A percentile compares a stretch with the other conserved stretches of the same genome.
Evolutionary conservation across 2,797 vertebrate species (phyloP).

Genomic region (Halcyon badia): DNA sequence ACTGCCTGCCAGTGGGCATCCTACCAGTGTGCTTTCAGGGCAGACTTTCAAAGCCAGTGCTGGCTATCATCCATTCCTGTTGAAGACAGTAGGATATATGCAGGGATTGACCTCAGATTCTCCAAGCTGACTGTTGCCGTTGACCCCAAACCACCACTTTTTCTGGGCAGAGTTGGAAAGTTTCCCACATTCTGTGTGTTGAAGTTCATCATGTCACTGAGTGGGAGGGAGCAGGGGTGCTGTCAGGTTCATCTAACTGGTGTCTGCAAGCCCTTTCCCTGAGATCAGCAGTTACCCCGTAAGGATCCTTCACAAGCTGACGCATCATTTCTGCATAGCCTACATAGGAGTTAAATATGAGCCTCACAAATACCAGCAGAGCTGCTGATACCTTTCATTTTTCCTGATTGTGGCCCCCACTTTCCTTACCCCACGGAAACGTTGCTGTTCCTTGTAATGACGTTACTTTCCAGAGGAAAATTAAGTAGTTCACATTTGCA

Average conservation of each 20-base stretch:
- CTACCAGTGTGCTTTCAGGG: neutral
- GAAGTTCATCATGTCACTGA: neutral
- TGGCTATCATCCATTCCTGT: neutral
- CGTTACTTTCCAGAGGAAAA: neutral
- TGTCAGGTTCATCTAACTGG: neutral
- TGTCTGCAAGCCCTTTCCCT: neutral
- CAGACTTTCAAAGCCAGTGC: neutral
- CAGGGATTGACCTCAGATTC: neutral
- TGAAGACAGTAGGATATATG: neutral
- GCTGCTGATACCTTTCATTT: neutral
- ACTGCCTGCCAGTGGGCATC: neutral
- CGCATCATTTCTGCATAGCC: neutral
- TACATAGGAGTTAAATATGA: neutral
- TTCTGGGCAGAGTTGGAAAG: neutral
- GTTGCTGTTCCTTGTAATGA: neutral
- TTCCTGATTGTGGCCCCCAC: neutral
- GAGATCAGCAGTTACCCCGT: neutral
- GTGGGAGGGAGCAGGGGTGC: too few relatives aligned
- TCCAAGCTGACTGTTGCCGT: accelerated
- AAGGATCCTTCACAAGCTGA: neutral
- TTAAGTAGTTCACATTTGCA: neutral
- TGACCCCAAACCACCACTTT: neutral
- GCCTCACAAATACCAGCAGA: neutral
- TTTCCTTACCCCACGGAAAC: neutral
- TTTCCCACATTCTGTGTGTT: neutral